A percentile compares a stretch with the other conserved stretches of the same genome.
Evolutionary conservation across 2,797 vertebrate genomes (phyloP).

Genomic region (Florisuga fusca): DNA sequence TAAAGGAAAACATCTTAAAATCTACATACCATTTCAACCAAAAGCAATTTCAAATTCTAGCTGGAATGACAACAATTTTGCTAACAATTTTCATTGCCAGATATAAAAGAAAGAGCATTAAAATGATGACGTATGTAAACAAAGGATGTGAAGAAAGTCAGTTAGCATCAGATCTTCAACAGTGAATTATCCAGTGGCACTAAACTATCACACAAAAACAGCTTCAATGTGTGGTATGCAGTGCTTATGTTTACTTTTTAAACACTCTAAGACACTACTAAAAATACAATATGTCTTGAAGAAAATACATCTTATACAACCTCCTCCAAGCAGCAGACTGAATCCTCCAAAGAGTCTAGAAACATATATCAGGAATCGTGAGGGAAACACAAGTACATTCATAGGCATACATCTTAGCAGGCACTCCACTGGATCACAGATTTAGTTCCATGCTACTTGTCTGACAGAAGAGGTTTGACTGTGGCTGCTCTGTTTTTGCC

Average conservation of each 20-base stretch:
- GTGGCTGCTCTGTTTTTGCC: neutral
- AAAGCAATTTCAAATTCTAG: neutral
- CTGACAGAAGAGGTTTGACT: neutral
- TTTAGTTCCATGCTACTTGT: neutral
- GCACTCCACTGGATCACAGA: neutral
- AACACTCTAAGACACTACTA: neutral
- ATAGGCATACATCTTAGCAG: neutral
- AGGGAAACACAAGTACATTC: neutral
- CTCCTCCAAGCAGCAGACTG: neutral
- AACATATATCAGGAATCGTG: neutral
- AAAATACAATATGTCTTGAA: neutral
- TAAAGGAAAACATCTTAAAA: neutral
- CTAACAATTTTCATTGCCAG: neutral
- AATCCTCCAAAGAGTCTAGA: neutral
- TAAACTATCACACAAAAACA: neutral
- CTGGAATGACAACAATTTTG: neutral
- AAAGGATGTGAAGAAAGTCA: neutral
- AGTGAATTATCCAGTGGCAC: neutral
- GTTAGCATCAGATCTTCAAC: neutral
- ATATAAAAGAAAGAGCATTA: neutral
- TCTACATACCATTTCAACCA: neutral
- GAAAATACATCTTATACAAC: neutral
- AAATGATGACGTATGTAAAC: neutral
- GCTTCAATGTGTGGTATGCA: accelerated
- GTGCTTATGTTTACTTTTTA: neutral